Percentiles rank a stretch among this genome's conserved stretches.
Evolutionary conservation across 2,113 vertebrate genomes (phyloP).

Genomic region (Aramus guarauna): DNA sequence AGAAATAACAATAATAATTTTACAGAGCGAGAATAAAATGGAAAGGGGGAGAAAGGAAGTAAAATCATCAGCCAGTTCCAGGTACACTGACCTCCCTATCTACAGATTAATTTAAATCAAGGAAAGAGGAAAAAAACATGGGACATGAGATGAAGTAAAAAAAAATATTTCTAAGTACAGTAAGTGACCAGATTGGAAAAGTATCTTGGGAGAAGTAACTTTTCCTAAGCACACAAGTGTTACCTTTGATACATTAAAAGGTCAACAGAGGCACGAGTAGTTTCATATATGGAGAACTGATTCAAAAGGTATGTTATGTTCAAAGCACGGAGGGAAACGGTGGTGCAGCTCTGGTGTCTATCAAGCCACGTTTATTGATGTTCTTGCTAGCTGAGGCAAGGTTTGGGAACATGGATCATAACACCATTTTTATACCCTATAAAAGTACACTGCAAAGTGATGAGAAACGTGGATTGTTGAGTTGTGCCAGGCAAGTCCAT

Average conservation of each 20-base stretch:
- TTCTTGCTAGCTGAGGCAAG: constrained; percentile 40
- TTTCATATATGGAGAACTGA: background rate
- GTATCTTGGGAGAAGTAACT: background rate
- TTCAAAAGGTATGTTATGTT: background rate
- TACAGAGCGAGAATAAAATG: background rate
- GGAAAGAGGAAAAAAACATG: background rate
- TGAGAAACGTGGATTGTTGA: constrained; percentile 30
- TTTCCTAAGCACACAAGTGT: background rate
- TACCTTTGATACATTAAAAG: background rate
- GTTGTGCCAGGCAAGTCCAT: constrained; percentile 24
- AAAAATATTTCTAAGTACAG: background rate
- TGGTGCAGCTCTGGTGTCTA: constrained; percentile 34
- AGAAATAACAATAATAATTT: constrained; percentile 7
- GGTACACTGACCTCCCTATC: background rate
- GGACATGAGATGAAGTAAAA: background rate
- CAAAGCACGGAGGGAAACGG: background rate
- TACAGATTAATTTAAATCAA: background rate
- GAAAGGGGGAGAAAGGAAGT: background rate
- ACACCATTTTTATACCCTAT: constrained; percentile 62
- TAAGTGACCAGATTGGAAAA: background rate
- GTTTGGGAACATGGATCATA: constrained; percentile 59
- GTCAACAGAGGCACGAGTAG: background rate
- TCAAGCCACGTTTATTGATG: constrained; percentile 54
- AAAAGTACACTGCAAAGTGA: constrained; percentile 44
- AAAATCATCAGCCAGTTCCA: background rate